Evolutionary conservation across 2,888 invertebrate species (phyloP).

Genomic region (Teleiodes luculella): DNA sequence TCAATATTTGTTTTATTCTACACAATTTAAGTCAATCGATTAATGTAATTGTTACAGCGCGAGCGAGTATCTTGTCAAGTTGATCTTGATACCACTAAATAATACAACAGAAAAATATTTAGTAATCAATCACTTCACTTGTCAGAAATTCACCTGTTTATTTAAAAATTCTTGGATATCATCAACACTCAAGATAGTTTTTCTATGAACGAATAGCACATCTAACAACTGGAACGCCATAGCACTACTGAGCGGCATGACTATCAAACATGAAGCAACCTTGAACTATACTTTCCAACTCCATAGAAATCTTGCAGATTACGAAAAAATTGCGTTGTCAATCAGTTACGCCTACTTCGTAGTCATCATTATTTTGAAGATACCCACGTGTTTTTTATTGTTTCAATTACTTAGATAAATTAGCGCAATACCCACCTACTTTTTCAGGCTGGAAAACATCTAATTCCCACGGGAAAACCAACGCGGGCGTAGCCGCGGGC

Average conservation of each 20-base stretch:
- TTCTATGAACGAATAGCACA: slow-evolving; percentile 6
- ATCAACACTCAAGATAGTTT: slow-evolving; percentile 10
- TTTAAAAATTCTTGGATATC: slow-evolving; percentile 11
- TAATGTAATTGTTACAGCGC: no score
- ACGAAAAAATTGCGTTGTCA: slow-evolving; percentile 4
- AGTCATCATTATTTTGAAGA: not conserved
- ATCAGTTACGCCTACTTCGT: slow-evolving; percentile 1
- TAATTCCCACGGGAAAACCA: no score
- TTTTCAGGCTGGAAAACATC: no score
- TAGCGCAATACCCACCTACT: not conserved
- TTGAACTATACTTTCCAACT: slow-evolving; percentile 15
- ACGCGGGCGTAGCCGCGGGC: no score
- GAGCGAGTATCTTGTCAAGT: no score
- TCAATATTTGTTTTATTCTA: no score
- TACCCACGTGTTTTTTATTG: slow-evolving; percentile 8
- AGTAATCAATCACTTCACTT: no score
- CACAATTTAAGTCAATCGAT: no score
- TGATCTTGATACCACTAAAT: no score
- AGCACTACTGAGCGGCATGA: slow-evolving; percentile 4
- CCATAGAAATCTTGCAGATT: slow-evolving; percentile 2
- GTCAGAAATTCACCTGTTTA: slow-evolving; percentile 12
- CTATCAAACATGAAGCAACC: slow-evolving; percentile 2
- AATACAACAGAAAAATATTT: no score
- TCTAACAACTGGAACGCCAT: slow-evolving; percentile 17
- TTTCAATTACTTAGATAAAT: not conserved